A percentile compares a stretch with the other conserved stretches of the same genome.
These are phyloP conservation scores for Avahi laniger DNA, from an alignment of 2,797 vertebrate species.

Conservation along the genomic window DNA sequence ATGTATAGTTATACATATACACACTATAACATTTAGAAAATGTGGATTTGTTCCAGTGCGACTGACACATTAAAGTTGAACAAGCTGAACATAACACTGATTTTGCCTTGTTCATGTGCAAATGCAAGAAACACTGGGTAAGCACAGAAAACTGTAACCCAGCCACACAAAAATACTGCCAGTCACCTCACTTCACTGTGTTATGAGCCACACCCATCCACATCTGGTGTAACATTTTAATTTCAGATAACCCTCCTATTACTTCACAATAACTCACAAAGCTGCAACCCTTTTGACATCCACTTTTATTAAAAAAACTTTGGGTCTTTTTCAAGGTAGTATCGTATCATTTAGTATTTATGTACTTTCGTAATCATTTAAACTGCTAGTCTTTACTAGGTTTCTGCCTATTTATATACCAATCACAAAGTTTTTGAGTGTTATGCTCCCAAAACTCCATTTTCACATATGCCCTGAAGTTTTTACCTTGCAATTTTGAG, in stretches of 20 bases:
- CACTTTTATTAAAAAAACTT: not conserved
- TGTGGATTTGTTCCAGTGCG: not conserved
- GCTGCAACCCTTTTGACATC: not conserved
- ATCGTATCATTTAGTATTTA: not conserved
- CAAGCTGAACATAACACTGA: not conserved
- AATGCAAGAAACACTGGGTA: not conserved
- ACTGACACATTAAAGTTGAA: not conserved
- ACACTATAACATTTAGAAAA: not conserved
- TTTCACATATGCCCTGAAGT: not conserved
- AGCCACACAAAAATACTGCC: not conserved
- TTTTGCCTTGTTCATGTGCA: not conserved
- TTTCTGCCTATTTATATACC: not conserved
- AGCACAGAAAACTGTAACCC: not conserved
- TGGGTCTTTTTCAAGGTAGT: not conserved
- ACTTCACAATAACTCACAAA: slow-evolving; percentile 4
- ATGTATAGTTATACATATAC: not conserved
- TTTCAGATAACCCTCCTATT: not conserved
- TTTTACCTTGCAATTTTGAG: not conserved
- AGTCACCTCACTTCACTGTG: not conserved
- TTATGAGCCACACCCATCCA: not conserved
- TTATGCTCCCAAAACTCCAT: not conserved
- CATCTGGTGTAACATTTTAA: not conserved
- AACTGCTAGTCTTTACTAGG: not conserved
- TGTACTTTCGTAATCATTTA: not conserved
- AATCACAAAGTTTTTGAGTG: not conserved